Conservation (phyloP, 1,140 invertebrate genomes). For the Drosophila dunni region DNA sequence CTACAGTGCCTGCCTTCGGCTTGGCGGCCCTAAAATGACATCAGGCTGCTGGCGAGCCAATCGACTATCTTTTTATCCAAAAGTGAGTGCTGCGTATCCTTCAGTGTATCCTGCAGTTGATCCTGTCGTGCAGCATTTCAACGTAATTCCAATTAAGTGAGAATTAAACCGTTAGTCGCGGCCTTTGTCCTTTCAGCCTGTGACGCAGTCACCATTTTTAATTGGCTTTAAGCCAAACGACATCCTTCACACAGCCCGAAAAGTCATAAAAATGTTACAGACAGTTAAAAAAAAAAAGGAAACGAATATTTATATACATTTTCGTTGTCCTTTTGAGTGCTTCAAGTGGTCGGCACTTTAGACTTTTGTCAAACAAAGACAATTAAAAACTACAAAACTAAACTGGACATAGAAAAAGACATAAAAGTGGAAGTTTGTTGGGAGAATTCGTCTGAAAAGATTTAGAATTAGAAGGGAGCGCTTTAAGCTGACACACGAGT, state of each 20-base stretch:
- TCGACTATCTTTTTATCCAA: neutral
- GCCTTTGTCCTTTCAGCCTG: constrained; percentile 38
- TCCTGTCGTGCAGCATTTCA: constrained; percentile 25
- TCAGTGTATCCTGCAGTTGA: neutral
- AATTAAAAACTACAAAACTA: constrained; percentile 41
- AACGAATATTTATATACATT: neutral
- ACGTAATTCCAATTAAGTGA: constrained; percentile 80
- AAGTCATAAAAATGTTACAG: constrained; percentile 25
- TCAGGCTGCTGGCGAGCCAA: constrained; percentile 15
- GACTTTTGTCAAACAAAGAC: constrained; percentile 8
- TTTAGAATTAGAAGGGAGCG: constrained; percentile 9
- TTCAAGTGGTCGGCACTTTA: constrained; percentile 27
- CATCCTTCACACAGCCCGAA: constrained; percentile 2
- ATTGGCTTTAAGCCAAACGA: constrained; percentile 60
- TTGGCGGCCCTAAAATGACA: constrained; percentile 45
- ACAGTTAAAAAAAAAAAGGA: neutral
- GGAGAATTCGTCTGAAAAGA: neutral
- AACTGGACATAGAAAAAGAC: neutral
- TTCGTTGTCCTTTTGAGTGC: constrained; percentile 2
- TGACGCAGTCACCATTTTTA: constrained; percentile 45
- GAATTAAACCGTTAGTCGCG: constrained; percentile 71
- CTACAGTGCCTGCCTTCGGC: constrained; percentile 35
- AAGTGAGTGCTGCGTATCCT: neutral
- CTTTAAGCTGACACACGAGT: neutral
- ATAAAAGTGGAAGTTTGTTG: neutral